Conservation (phyloP, 2,797 vertebrate species). For the Acrossocheilus fasciatus region DNA sequence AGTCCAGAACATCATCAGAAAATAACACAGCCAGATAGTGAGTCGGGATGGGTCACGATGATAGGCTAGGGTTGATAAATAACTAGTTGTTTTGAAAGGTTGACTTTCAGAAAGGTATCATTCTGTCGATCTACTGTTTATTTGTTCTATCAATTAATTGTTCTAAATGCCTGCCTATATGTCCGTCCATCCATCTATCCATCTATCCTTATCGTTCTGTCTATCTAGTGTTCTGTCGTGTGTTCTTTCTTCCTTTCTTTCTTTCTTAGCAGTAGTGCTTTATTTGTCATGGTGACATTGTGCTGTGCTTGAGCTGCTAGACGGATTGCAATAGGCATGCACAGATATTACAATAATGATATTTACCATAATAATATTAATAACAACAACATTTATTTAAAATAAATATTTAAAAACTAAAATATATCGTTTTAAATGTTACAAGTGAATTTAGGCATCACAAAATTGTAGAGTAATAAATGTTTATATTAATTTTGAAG, state of each 20-base stretch:
- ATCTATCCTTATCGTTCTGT: neutral
- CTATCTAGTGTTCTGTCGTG: neutral
- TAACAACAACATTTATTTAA: neutral
- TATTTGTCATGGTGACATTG: neutral
- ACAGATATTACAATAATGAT: neutral
- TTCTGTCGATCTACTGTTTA: neutral
- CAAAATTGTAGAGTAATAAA: neutral
- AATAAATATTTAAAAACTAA: neutral
- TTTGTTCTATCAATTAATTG: neutral
- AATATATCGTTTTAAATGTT: neutral
- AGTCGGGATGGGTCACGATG: neutral
- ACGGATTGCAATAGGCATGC: neutral
- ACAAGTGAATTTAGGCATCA: neutral
- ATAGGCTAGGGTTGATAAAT: neutral
- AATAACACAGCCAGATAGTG: neutral
- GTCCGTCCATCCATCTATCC: neutral
- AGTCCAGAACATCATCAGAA: slow-evolving; percentile 18
- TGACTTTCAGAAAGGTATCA: neutral
- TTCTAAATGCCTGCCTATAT: too few species aligned
- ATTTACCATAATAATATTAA: neutral
- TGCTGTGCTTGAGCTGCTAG: neutral
- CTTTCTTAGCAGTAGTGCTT: neutral
- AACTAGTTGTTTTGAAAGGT: neutral
- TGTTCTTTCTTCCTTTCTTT: neutral
- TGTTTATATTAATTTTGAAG: neutral